Evolutionary conservation across 2,888 invertebrate genomes (phyloP), one percentile per base, ranked within the genome.

Genomic region (Myopa testacea): DNA sequence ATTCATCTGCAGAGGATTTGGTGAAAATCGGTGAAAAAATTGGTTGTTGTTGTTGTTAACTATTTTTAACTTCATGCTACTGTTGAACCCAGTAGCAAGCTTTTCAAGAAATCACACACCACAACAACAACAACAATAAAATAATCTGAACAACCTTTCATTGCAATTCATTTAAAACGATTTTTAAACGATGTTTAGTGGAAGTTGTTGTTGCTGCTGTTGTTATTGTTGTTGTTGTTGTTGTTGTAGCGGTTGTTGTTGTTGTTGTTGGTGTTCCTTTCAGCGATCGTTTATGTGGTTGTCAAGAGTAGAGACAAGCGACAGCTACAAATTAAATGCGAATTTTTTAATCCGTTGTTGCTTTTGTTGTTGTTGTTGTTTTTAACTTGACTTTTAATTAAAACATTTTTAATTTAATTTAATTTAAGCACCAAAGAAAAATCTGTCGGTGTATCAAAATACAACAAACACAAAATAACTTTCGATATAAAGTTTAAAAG

Each of bases 271-370:
- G 12, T 69, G 69, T 68, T 45, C 26, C 26, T 62, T 37, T 52
- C 38, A 26, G 26, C 26, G 26, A 26, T 34, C 78, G 79, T 82
- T 80, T 77, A 38, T 73, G 69, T 72, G 62, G 73, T 77, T 78
- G 52, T 81, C 45, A 45, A 3, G 10, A 45, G 45, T 45, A 26
- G 26, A 26, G 26, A 26, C 26, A 26, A 26, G 1, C 26, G 26
- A 26, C 26, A 26, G 26, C 26, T 26, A 26, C 26, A 2, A 26
- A 26, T 26, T 45, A 8, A 6, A 6, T 1, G 45, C 45, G 6
- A 10, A 45, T 45, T 6, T 45, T 45, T 45, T 45, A 45, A 45
- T 81, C 82, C 82, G 82, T 71, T 77, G 55, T 5, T 69, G n/a
- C 52, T 50, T 10, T n/a, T 60, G 60, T 68, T 69, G 37, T 69